A percentile compares a stretch with the other conserved stretches of the same genome.
Conservation (phyloP, 2,888 invertebrate species). For the Fragum whitleyi region DNA sequence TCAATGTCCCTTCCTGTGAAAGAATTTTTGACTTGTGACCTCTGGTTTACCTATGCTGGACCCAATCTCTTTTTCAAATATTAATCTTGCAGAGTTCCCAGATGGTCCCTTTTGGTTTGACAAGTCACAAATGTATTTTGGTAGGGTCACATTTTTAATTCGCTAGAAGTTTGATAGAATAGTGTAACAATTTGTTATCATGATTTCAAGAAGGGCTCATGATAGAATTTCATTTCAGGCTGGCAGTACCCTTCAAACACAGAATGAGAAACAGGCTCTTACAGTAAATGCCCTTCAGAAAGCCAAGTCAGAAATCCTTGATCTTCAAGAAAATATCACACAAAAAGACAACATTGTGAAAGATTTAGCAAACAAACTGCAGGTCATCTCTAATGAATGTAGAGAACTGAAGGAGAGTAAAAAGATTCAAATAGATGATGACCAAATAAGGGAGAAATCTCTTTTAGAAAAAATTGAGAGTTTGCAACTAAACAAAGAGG, state of each 20-base stretch:
- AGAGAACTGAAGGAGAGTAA: constrained; percentile 39
- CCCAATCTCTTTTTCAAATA: too few species aligned
- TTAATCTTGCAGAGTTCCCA: too few species aligned
- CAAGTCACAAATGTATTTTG: too few species aligned
- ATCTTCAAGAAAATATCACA: constrained; percentile 75
- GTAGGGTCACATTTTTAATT: too few species aligned
- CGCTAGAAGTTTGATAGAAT: too few species aligned
- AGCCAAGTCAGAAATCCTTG: constrained; percentile 80
- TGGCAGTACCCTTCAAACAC: constrained; percentile 75
- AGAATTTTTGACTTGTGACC: too few species aligned
- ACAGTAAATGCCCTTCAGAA: constrained; percentile 78
- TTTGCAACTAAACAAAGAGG: constrained; percentile 19
- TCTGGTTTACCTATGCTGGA: too few species aligned
- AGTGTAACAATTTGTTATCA: too few species aligned
- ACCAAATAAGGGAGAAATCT: constrained; percentile 8
- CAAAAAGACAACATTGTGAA: constrained; percentile 67
- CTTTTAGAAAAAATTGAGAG: constrained; percentile 28
- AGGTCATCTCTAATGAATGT: constrained; percentile 58
- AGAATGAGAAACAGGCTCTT: constrained; percentile 71
- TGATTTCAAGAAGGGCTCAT: too few species aligned
- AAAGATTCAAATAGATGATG: not conserved
- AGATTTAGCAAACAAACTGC: constrained; percentile 64
- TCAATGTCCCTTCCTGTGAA: too few species aligned
- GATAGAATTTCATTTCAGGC: too few species aligned
- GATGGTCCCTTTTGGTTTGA: too few species aligned